Conservation (phyloP, 2,888 invertebrate species). For the Drosophila ustulata region DNA sequence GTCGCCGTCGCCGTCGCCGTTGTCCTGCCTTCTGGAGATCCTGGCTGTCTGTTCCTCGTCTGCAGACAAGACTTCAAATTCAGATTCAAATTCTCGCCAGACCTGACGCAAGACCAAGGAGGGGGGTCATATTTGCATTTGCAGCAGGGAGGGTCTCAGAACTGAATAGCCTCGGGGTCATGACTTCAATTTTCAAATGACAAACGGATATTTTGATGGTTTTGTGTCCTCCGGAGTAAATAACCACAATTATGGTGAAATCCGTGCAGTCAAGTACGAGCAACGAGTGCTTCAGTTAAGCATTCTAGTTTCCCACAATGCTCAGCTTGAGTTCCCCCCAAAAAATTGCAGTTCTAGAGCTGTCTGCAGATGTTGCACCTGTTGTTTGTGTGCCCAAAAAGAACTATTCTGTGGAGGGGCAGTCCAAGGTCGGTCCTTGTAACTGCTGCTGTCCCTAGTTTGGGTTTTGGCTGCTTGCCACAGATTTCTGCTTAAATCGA, state of each 20-base stretch:
- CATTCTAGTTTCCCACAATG: slow-evolving; percentile 61
- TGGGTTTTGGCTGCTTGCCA: background rate
- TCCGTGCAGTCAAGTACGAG: slow-evolving; percentile 1
- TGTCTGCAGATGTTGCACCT: slow-evolving; percentile 50
- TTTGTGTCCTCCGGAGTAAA: slow-evolving; percentile 24
- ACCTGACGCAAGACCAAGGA: slow-evolving; percentile 1
- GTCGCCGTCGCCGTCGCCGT: background rate
- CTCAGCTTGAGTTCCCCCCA: background rate
- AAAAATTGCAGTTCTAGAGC: slow-evolving; percentile 40
- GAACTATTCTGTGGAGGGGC: slow-evolving; percentile 69
- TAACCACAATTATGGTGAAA: slow-evolving; percentile 29
- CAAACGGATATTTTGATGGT: slow-evolving; percentile 52
- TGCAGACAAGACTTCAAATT: slow-evolving; percentile 28
- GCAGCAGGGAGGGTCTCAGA: slow-evolving; percentile 27
- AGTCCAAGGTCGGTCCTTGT: slow-evolving; percentile 57
- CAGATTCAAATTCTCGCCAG: slow-evolving; percentile 14
- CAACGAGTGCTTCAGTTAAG: background rate
- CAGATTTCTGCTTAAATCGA: slow-evolving; percentile 48
- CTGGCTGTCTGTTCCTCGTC: slow-evolving; percentile 49
- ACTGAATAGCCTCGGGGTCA: slow-evolving; percentile 59
- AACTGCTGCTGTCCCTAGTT: slow-evolving; percentile 30
- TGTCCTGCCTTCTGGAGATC: slow-evolving; percentile 49
- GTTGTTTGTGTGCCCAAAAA: slow-evolving; percentile 43
- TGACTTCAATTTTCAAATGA: slow-evolving; percentile 68
- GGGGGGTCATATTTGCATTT: slow-evolving; percentile 46